Evolutionary conservation across 2,113 vertebrate species (phyloP).

Genomic region (Spilogale gracilis): DNA sequence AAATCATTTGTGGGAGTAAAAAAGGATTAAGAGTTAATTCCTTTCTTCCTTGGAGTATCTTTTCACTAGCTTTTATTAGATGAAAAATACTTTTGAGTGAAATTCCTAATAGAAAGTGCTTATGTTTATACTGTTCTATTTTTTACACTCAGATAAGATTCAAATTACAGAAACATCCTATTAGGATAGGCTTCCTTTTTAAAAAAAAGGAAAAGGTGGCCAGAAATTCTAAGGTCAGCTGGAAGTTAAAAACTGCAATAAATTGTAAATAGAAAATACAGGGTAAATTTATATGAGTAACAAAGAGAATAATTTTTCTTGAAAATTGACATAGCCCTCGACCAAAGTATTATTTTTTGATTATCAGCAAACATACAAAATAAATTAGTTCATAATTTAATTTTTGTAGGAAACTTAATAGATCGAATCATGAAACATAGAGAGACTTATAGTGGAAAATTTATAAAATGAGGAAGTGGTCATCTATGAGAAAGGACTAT

Average conservation of each 20-base stretch:
- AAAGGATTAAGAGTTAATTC: background rate
- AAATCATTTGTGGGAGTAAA: background rate
- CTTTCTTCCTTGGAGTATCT: background rate
- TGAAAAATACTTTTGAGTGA: conserved; percentile 14
- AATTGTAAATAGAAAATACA: conserved; percentile 48
- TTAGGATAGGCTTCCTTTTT: background rate
- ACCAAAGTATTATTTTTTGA: background rate
- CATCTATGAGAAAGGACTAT: background rate
- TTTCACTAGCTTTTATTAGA: conserved; percentile 11
- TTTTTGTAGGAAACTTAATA: conserved; percentile 7
- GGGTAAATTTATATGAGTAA: background rate
- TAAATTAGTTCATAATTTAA: background rate
- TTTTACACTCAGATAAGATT: background rate
- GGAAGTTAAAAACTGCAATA: conserved; percentile 14
- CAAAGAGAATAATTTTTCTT: background rate
- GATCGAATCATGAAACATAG: background rate
- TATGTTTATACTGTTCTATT: background rate
- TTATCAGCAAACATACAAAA: conserved; percentile 32
- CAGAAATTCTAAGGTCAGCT: background rate
- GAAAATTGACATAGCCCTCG: background rate
- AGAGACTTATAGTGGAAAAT: background rate
- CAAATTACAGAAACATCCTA: background rate
- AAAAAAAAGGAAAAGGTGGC: background rate
- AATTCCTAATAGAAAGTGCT: background rate
- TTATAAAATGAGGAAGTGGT: conserved; percentile 28